A percentile compares a stretch with the other conserved stretches of the same genome.
Conservation (phyloP, 2,113 vertebrate species). For the Myodes glareolus region DNA sequence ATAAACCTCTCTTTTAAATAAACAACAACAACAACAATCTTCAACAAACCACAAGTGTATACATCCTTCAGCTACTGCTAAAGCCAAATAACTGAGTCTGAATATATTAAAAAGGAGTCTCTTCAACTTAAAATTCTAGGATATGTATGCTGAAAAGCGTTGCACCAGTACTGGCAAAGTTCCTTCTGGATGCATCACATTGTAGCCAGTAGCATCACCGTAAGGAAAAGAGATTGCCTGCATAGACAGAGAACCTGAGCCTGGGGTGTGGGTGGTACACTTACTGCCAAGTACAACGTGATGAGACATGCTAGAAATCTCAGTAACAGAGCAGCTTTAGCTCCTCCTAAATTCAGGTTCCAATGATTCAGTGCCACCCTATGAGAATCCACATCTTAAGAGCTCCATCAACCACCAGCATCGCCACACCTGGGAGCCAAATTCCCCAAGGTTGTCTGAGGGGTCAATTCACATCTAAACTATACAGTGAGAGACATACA, state of each 20-base stretch:
- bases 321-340: not conserved
- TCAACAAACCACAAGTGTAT: not conserved
- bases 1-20: not conserved
- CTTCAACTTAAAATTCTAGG: not conserved
- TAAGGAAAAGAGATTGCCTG: not conserved
- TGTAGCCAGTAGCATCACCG: not conserved
- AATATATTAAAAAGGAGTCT: not conserved
- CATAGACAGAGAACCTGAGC: no score
- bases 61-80: not conserved
- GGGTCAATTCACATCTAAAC: not conserved
- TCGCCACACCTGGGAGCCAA: not conserved
- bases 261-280: no score
- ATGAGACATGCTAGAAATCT: not conserved
- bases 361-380: not conserved
- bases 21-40: not conserved
- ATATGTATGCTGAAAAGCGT: not conserved
- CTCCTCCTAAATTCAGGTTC: not conserved
- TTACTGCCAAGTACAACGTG: not conserved
- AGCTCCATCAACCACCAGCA: no score
- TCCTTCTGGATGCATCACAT: no score
- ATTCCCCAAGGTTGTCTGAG: not conserved
- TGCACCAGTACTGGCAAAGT: not conserved
- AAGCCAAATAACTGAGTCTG: not conserved
- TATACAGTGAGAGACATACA: not conserved
- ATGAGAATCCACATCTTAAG: not conserved